Conservation (phyloP, 2,113 vertebrate species). For the Mohoua ochrocephala region DNA sequence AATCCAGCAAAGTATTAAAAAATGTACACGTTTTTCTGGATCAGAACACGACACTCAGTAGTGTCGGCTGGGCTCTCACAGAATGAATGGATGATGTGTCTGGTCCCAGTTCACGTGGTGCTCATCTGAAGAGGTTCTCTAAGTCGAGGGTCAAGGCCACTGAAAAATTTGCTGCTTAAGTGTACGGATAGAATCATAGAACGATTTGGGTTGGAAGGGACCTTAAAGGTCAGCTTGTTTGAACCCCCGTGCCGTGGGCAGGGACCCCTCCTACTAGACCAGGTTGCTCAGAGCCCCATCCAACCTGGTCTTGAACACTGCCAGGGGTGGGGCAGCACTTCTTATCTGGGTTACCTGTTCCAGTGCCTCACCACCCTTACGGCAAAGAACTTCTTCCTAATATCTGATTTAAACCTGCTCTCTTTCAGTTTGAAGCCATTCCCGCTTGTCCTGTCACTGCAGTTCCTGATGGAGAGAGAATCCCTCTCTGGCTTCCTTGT, state of each 20-base stretch:
- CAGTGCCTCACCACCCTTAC: not conserved
- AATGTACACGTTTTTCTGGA: not conserved
- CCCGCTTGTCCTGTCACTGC: not conserved
- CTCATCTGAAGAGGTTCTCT: not conserved
- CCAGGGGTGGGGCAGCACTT: not conserved
- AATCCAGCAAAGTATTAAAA: not conserved
- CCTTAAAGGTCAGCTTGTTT: not conserved
- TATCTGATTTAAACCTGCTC: not conserved
- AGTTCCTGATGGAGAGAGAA: not conserved
- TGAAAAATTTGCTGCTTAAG: not conserved
- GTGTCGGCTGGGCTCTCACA: not conserved
- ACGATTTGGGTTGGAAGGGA: not conserved
- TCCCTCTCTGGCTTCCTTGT: not conserved
- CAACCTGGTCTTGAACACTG: not conserved
- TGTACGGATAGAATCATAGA: accelerated
- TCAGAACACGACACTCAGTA: not conserved
- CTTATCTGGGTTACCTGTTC: not conserved
- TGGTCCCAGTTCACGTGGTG: not conserved
- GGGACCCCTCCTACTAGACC: not conserved
- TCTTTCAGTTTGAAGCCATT: not conserved
- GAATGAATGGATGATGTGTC: not conserved
- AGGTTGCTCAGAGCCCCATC: not conserved
- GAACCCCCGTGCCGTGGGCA: not conserved
- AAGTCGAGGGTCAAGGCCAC: not conserved
- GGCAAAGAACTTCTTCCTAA: not conserved